phyloP scores from a whole-genome alignment of 2,113 vertebrate species.

The Neotragus pygmaeus region DNA sequence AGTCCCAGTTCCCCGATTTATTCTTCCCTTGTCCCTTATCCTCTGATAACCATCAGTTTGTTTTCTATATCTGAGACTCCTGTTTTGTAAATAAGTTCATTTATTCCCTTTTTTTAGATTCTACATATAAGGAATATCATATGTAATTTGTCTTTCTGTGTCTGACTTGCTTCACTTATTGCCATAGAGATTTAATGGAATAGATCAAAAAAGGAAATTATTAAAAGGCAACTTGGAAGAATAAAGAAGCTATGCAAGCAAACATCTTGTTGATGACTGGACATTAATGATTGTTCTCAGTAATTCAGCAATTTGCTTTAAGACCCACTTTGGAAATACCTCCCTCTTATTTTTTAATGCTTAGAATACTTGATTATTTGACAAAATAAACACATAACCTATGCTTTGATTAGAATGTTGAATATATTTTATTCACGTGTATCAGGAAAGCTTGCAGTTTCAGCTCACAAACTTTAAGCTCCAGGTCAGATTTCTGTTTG shows the following conservation, averaged over 20 bases:
- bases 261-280: neutral
- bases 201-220: neutral
- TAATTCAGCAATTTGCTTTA: neutral
- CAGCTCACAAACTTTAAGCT: neutral
- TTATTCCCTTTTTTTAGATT: neutral
- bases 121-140: neutral
- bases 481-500: neutral
- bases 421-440: neutral
- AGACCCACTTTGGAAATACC: neutral
- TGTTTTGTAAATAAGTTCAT: neutral
- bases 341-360: neutral
- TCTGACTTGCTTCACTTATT: neutral
- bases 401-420: neutral
- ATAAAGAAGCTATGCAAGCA: neutral
- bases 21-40: neutral
- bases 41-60: neutral
- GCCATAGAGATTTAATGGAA: neutral
- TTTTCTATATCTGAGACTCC: neutral
- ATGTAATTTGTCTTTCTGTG: neutral
- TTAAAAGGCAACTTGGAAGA: neutral
- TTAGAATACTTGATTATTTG: constrained; percentile 21
- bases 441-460: neutral
- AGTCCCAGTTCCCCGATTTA: neutral
- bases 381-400: neutral
- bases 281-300: neutral